Conservation (phyloP, 2,797 vertebrate genomes). For the Gymnopithys bicolor region DNA sequence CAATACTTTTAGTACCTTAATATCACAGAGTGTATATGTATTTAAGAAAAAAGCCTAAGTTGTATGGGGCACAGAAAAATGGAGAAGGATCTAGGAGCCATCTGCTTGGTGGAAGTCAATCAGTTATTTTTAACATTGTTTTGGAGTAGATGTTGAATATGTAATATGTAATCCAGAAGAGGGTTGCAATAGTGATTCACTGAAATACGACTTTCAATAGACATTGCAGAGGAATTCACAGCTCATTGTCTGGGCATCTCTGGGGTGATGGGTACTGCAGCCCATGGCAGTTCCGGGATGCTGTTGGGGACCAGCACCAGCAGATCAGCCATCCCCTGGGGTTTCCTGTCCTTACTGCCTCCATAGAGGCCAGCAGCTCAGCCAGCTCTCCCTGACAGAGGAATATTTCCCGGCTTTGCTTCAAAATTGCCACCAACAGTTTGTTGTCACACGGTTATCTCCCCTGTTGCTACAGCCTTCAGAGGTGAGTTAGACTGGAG, state of each 20-base stretch:
- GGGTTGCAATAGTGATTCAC: conserved; percentile 5
- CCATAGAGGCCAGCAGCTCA: neutral
- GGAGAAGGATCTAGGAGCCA: neutral
- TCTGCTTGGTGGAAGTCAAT: conserved; percentile 18
- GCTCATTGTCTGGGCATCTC: neutral
- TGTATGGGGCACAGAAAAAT: neutral
- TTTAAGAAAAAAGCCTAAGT: neutral
- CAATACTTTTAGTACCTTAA: neutral
- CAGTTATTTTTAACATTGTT: conserved; percentile 18
- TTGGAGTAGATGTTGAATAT: neutral
- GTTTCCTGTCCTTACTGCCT: neutral
- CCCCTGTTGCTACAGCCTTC: neutral
- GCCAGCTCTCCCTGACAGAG: neutral
- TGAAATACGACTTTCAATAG: neutral
- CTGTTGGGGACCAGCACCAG: neutral
- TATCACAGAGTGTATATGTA: neutral
- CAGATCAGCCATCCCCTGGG: neutral
- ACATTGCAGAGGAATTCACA: neutral
- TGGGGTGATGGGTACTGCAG: neutral
- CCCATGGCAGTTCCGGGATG: neutral
- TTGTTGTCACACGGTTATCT: neutral
- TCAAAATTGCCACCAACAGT: neutral
- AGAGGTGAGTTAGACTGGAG: neutral
- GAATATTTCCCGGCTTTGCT: neutral
- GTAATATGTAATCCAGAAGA: conserved; percentile 2